These are phyloP conservation scores for Margaritifera margaritifera DNA, from an alignment of 2,888 invertebrate genomes.

Conservation along the genomic window DNA sequence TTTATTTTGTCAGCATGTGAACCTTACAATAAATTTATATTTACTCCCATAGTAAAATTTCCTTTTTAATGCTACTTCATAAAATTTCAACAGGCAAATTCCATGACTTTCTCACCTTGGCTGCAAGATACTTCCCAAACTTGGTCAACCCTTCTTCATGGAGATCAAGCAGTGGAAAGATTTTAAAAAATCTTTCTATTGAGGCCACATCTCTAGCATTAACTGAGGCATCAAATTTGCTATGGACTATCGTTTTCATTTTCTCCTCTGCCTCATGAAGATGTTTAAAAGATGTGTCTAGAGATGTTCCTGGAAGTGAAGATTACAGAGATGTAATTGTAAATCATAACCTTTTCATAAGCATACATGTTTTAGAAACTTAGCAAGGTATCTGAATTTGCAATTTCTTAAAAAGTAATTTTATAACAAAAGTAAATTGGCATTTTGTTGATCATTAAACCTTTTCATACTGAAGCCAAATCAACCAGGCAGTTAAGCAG, in stretches of 20 bases:
- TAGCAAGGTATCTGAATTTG: no score
- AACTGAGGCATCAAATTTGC: conserved; percentile 89
- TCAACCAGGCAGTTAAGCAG: no score
- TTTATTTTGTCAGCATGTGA: no score
- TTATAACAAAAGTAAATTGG: no score
- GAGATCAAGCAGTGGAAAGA: conserved; percentile 94
- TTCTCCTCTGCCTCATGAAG: conserved; percentile 85
- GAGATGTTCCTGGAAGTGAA: conserved; percentile 76
- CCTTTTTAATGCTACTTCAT: neutral
- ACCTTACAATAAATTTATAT: neutral
- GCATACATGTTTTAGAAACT: neutral
- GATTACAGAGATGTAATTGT: no score
- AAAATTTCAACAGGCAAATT: conserved; percentile 1
- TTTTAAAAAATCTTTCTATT: conserved; percentile 95
- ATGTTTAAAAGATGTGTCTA: conserved; percentile 82
- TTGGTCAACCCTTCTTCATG: conserved; percentile 91
- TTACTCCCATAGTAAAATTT: neutral
- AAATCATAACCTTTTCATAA: neutral
- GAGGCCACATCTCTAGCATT: conserved; percentile 89
- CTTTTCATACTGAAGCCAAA: no score
- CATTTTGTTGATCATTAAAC: no score
- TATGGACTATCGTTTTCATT: conserved; percentile 81
- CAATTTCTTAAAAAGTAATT: no score
- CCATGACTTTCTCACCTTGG: conserved; percentile 76
- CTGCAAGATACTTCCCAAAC: conserved; percentile 89